Base-by-base conservation (phyloP, 2,888 invertebrate genomes). In the Drosophila kanekoi region DNA sequence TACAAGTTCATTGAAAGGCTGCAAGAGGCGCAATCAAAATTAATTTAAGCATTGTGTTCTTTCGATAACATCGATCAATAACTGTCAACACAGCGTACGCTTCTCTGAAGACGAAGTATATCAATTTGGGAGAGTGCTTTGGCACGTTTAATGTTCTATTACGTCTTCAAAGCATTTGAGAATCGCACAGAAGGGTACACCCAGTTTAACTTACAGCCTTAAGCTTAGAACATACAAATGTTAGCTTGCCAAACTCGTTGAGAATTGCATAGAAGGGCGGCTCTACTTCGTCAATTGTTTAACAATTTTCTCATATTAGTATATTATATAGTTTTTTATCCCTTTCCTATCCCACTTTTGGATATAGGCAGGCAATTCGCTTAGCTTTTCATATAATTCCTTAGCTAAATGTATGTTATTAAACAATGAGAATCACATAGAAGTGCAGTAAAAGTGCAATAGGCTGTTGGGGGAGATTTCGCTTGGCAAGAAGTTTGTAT, bases 41-140 rank as follows among this genome's bases (percentile, higher is more conserved):
- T 81, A 84, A 86, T 84, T 89, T 79, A 64, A 63, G 77, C 81
- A 84, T 89, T 89, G 71, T 87, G 54, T 77, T 73, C 67, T 41
- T 40, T 58, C 72, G 53, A 81, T 76, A 84, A 76, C 76, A 87
- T 85, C 87, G 86, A 86, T 86, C 86, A 89, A 86, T 86, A 89
- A 86, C 86, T 89, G 86, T 86, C 86, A 87, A 84, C 86, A 80
- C 68, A 51, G 54, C 57, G 43, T n/a, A 38, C 38, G 8, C 4
- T 59, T 6, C 49, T 11, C 62, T 61, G 51, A 44, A 11, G 0
- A 0, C 8, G 10, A 48, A 40, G 77, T 43, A 69, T 56, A 51
- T 66, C 4, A n/a, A 28, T 32, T 47, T 2, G 0, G 1, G 3
- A 0, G 18, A 6, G 1, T 6, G 2, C 3, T 32, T 45, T 3